Evolutionary conservation across 2,113 vertebrate species (phyloP).

Genomic region (Neomonachus schauinslandi): DNA sequence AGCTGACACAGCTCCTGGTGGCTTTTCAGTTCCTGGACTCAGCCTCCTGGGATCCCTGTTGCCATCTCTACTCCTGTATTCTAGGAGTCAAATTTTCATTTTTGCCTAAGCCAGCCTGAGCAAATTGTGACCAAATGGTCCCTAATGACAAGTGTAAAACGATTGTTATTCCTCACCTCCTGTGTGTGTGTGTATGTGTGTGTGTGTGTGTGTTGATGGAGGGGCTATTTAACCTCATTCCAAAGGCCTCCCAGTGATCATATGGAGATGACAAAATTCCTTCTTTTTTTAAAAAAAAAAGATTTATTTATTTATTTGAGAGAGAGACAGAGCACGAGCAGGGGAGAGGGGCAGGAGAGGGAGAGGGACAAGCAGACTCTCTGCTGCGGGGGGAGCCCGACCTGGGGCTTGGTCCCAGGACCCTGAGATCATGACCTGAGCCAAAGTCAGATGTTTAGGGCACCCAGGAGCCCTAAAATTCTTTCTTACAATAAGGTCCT

Average conservation of each 20-base stretch:
- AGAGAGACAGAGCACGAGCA: not conserved
- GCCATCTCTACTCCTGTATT: not conserved
- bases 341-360: not conserved
- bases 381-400: not conserved
- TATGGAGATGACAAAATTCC: not conserved
- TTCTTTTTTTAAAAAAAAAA: not conserved
- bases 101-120: constrained; percentile 27
- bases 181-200: not conserved
- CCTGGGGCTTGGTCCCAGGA: not conserved
- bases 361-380: not conserved
- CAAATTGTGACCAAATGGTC: constrained; percentile 65
- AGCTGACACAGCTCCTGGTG: not conserved
- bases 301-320: not conserved
- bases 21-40: not conserved
- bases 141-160: not conserved
- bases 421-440: not conserved
- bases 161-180: not conserved
- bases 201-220: not conserved
- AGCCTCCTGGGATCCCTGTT: not conserved
- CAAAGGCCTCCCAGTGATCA: not conserved
- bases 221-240: not conserved
- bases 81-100: constrained; percentile 14
- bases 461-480: not conserved
- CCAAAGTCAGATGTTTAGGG: not conserved
- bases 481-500: not conserved